Conservation (phyloP, 2,797 vertebrate genomes). For the Semaprochilodus insignis region DNA sequence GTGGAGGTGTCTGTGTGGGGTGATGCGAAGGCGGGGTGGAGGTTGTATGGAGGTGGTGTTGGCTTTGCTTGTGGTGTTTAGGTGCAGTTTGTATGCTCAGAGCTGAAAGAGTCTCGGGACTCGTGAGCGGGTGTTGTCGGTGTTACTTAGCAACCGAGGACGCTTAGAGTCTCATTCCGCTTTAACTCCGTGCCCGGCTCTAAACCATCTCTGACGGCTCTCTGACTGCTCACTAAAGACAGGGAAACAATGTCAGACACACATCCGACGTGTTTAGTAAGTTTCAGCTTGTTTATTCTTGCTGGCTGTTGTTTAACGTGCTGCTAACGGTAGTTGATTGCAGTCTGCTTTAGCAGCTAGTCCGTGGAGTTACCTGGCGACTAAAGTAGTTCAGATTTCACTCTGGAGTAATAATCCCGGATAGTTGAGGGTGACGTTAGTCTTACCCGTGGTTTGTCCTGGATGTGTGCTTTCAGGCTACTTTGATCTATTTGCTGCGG, state of each 20-base stretch:
- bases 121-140: neutral
- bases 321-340: too few relatives aligned
- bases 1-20: too few relatives aligned
- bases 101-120: too few relatives aligned
- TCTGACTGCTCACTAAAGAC: neutral
- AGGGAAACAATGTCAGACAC: slow-evolving; percentile 50
- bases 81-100: too few relatives aligned
- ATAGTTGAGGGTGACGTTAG: neutral
- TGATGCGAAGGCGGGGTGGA: too few relatives aligned
- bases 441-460: neutral
- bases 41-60: too few relatives aligned
- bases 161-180: neutral
- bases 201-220: neutral
- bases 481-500: slow-evolving; percentile 62
- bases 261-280: slow-evolving; percentile 58
- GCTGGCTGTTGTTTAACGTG: too few relatives aligned
- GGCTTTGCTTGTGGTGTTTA: too few relatives aligned
- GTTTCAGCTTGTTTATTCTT: slow-evolving; percentile 9
- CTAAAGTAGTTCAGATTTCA: too few relatives aligned
- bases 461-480: slow-evolving; percentile 51
- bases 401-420: neutral
- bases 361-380: too few relatives aligned
- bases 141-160: neutral
- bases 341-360: too few relatives aligned
- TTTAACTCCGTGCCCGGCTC: too few relatives aligned